Base-by-base conservation (phyloP, 1,140 invertebrate species). In the Acromyrmex echinatior region DNA sequence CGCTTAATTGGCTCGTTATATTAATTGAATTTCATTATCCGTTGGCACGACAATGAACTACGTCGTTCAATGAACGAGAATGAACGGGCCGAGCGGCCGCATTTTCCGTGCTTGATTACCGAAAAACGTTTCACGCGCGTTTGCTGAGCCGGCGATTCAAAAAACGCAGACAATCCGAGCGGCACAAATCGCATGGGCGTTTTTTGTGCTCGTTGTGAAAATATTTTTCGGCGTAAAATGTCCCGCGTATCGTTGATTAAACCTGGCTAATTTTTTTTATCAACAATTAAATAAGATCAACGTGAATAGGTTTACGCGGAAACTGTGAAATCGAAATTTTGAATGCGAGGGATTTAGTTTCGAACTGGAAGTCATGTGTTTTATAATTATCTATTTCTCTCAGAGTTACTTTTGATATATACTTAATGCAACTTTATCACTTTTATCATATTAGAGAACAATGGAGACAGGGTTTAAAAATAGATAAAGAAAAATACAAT, bases 11-110 rank as follows among this genome's bases (percentile, higher is more conserved):
- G 92, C 88, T 93, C 92, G 92, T 94, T 94, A 93, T 92, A 94
- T 93, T 93, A 93, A 94, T 94, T 94, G 92, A 94, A 94, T 87
- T 93, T 92, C 91, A 92, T 92, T 92, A 91, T 87, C 79, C 82
- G 84, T 28, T 45, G 31, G 51, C 25, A 35, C 21, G 58, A 90
- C 84, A 88, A 89, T 91, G 73, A 77, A 81, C 82, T 53, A 71
- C 51, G 53, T 71, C 82, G 87, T 90, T 89, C 53, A 87, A 68
- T 51, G 78, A 66, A 74, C 71, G 62, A 85, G 87, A 92, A 89
- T 92, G 88, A 92, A 90, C 82, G 86, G 78, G 90, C 82, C 62
- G 60, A 77, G 76, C 66, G 70, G 62, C 53, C 62, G 68, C 66
- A 88, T 90, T 85, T 88, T 85, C 80, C 82, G 86, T 84, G 86